Evolutionary conservation across 2,797 vertebrate genomes (phyloP), one percentile per base, ranked within the genome.

Genomic region (Lophotriccus pileatus): DNA sequence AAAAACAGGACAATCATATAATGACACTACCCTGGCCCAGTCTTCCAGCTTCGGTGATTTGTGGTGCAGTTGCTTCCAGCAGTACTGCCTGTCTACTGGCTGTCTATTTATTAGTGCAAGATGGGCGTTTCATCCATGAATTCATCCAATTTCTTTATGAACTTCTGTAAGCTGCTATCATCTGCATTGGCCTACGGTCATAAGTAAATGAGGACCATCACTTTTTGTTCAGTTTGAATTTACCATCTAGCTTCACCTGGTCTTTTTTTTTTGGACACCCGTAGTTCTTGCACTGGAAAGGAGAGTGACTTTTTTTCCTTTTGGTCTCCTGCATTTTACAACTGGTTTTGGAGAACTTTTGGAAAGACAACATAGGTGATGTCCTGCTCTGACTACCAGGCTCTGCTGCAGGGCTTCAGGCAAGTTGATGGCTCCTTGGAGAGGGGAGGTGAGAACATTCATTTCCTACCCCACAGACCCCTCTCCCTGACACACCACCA

Each of bases 121-220:
- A 84, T 53, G 60, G 32, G 36, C 70, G 87, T 87, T 84, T 92
- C 41, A 56, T 30, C 41, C 72, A 37, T 74, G 21, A 91, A 91
- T 80, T 68, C 9, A 93, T 72, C 43, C 27, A 47, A 21, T 86
- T 60, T 72, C 37, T 83, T 72, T 27, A 73, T 62, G 30, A 78
- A 53, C 10, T 70, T 74, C 13, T 16, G 6, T 41, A 76, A 56
- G 19, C 8, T 80, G 34, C 37, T 70, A 5, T 49, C 22, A 11
- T 32, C 76, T 87, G n/a, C 50, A 46, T 5, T 30, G 17, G 15
- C 15, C 30, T 53, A 37, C 23, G 53, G 16, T 15, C 2, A 0
- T 28, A 70, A 78, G 21, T 56, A 49, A 74, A 55, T 32, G 13
- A 66, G 14, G 32, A 84, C 66, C 28, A 19, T 14, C 2, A 2